These are phyloP conservation scores for Acanthosepion pharaonis DNA, from an alignment of 2,888 invertebrate species.

Conservation along the genomic window DNA sequence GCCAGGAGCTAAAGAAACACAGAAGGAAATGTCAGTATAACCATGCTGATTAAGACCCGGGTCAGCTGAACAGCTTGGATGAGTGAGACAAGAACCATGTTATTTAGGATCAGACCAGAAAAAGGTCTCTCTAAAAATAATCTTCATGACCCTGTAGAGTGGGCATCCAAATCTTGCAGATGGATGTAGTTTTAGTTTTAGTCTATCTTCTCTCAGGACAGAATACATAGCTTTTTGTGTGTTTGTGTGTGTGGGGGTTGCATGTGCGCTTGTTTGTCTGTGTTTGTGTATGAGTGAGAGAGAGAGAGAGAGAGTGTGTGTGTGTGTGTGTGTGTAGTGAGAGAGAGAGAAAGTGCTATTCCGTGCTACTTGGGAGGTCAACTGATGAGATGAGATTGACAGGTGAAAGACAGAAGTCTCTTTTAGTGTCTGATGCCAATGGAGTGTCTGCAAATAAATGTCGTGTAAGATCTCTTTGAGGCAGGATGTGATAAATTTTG, in stretches of 20 bases:
- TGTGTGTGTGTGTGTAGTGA: too few relatives aligned
- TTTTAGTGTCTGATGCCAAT: constrained; percentile 8
- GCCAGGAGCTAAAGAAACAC: neutral
- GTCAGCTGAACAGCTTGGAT: neutral
- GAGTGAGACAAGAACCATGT: neutral
- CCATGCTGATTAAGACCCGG: neutral
- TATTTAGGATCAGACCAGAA: neutral
- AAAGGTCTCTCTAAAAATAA: neutral
- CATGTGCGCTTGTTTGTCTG: too few relatives aligned
- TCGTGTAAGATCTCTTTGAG: neutral
- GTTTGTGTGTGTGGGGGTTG: too few relatives aligned
- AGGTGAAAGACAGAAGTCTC: neutral
- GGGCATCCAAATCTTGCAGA: neutral
- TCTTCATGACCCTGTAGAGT: neutral
- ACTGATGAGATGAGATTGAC: neutral
- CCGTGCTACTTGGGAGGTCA: neutral
- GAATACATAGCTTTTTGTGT: neutral
- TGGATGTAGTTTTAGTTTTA: neutral
- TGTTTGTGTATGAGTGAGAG: too few relatives aligned
- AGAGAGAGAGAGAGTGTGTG: too few relatives aligned
- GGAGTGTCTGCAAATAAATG: constrained; percentile 1
- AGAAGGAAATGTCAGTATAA: constrained; percentile 15
- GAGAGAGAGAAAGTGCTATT: neutral
- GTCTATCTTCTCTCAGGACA: neutral
- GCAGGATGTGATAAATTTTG: constrained; percentile 4